Percentiles rank a stretch among this genome's conserved stretches.
Evolutionary conservation across 2,888 invertebrate species (phyloP).

Genomic region (Ochropleura leucogaster): DNA sequence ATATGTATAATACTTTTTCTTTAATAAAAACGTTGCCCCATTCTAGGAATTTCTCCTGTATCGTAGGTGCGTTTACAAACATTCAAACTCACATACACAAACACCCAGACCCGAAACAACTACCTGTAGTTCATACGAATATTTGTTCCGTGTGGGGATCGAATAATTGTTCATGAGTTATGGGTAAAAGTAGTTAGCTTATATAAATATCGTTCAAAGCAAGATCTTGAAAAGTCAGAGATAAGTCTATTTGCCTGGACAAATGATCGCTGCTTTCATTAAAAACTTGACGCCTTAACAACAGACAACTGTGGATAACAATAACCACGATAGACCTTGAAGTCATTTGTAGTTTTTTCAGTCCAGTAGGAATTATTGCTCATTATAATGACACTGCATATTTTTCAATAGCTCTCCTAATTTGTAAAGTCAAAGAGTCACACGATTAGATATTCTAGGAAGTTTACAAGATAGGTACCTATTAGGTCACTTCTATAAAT

Average conservation of each 20-base stretch:
- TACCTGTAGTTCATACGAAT: too few relatives aligned
- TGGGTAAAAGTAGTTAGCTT: background rate
- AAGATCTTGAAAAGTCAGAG: background rate
- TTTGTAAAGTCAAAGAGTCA: constrained; percentile 50
- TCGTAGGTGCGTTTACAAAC: too few relatives aligned
- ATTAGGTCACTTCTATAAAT: constrained; percentile 27
- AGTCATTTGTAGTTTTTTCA: constrained; percentile 42
- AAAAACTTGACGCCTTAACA: constrained; percentile 1
- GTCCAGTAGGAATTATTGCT: constrained; percentile 35
- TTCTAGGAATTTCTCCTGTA: too few relatives aligned
- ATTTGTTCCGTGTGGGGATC: too few relatives aligned
- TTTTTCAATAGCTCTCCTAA: constrained; percentile 52
- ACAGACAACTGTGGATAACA: constrained; percentile 20
- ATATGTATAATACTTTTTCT: too few relatives aligned
- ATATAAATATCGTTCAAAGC: too few relatives aligned
- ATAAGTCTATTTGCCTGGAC: background rate
- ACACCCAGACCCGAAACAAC: too few relatives aligned
- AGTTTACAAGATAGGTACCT: constrained; percentile 1
- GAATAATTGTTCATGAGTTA: background rate
- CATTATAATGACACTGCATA: constrained; percentile 50
- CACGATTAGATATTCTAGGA: constrained; percentile 16
- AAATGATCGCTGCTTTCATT: background rate
- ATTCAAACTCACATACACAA: too few relatives aligned
- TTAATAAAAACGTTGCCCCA: too few relatives aligned
- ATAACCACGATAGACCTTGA: constrained; percentile 38